Percentiles rank a stretch among this genome's conserved stretches.
Conservation (phyloP, 2,113 vertebrate genomes). For the Callithrix jacchus region DNA sequence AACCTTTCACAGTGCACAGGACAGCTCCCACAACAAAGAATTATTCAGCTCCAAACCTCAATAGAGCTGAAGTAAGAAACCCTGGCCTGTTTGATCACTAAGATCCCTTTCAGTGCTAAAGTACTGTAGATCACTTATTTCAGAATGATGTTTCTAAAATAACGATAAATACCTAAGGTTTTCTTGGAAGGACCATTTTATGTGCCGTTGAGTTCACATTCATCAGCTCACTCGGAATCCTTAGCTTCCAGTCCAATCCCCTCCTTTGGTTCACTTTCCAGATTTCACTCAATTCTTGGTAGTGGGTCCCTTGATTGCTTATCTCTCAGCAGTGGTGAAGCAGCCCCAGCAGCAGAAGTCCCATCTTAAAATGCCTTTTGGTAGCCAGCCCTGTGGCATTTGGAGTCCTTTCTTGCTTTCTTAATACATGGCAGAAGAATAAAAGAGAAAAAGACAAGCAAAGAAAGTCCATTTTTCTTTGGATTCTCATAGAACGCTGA, state of each 20-base stretch:
- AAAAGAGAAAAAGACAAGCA: neutral
- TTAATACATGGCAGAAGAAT: conserved; percentile 6
- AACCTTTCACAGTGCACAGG: neutral
- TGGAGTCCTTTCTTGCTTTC: neutral
- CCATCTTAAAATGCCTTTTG: neutral
- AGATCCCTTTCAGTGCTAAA: neutral
- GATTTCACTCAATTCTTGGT: neutral
- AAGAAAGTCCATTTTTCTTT: neutral
- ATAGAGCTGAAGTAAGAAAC: neutral
- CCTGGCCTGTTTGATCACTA: neutral
- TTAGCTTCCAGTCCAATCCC: neutral
- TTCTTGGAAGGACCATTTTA: neutral
- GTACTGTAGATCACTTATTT: neutral
- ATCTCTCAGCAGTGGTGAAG: neutral
- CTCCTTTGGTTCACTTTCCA: neutral
- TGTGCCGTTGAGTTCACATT: neutral
- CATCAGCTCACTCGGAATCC: neutral
- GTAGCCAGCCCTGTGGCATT: neutral
- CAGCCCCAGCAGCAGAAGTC: neutral
- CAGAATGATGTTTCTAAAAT: neutral
- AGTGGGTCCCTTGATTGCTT: neutral
- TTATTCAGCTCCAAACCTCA: neutral
- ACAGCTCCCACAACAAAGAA: neutral
- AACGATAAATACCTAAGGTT: neutral
- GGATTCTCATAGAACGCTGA: neutral